phyloP scores from a whole-genome alignment of 2,113 vertebrate genomes.

The Sander vitreus region DNA sequence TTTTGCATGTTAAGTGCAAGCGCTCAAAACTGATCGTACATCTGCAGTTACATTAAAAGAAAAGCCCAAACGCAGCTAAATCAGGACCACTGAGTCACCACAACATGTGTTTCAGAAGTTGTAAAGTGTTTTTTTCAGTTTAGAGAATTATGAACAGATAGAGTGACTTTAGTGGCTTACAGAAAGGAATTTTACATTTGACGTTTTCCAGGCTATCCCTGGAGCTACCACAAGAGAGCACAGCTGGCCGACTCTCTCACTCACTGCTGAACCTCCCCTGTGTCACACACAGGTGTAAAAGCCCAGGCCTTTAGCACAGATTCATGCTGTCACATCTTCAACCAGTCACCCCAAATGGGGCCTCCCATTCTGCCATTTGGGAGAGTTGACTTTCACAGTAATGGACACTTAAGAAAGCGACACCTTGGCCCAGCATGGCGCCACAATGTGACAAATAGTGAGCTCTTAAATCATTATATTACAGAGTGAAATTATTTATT shows the following conservation, averaged over 20 bases:
- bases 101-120: conserved; percentile 56
- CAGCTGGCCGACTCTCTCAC: conserved; percentile 75
- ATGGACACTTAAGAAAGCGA: conserved; percentile 82
- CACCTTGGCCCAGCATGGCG: conserved; percentile 82
- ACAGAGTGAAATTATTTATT: conserved; percentile 82
- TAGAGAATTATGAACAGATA: conserved; percentile 50
- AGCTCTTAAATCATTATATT: conserved; percentile 79
- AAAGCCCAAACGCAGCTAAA: conserved; percentile 39
- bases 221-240: conserved; percentile 76
- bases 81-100: conserved; percentile 45
- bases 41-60: conserved; percentile 35
- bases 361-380: conserved; percentile 84
- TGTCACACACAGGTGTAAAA: conserved; percentile 83
- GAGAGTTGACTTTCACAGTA: conserved; percentile 79
- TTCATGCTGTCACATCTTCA: conserved; percentile 64
- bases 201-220: conserved; percentile 70
- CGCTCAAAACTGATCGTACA: conserved; percentile 21
- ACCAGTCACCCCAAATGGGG: conserved; percentile 79
- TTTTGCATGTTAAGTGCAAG: conserved; percentile 33
- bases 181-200: conserved; percentile 43
- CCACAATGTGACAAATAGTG: conserved; percentile 78
- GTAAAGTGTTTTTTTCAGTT: conserved; percentile 54
- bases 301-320: conserved; percentile 61
- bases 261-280: conserved; percentile 51
- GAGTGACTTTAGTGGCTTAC: conserved; percentile 41